These are phyloP conservation scores for Eretmocerus hayati DNA, from an alignment of 2,888 invertebrate species.

Conservation along the genomic window DNA sequence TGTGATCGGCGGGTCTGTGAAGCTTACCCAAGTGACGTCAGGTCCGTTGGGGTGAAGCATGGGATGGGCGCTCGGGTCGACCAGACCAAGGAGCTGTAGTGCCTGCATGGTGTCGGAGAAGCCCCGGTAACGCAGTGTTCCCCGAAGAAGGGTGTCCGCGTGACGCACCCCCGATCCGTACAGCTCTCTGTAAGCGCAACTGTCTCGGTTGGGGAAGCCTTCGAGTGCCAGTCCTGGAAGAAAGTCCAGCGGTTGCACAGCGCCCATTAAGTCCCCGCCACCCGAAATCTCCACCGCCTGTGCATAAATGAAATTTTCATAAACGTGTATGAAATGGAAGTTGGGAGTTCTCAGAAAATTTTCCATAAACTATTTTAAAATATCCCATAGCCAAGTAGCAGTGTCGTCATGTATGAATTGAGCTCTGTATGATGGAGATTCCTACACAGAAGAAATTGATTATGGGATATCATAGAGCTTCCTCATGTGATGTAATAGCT, in stretches of 20 bases:
- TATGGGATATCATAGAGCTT: too few relatives aligned
- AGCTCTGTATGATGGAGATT: too few relatives aligned
- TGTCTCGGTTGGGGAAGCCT: constrained; percentile 95
- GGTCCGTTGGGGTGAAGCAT: constrained; percentile 93
- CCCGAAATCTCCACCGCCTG: constrained; percentile 80
- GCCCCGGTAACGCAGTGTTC: constrained; percentile 87
- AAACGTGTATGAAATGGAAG: too few relatives aligned
- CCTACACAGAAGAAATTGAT: too few relatives aligned
- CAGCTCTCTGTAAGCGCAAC: constrained; percentile 75
- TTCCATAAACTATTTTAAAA: too few relatives aligned
- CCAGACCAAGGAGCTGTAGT: constrained; percentile 79
- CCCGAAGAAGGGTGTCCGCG: constrained; percentile 83
- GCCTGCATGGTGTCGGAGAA: constrained; percentile 84
- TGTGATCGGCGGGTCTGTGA: too few relatives aligned
- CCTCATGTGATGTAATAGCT: too few relatives aligned
- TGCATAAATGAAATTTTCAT: too few relatives aligned
- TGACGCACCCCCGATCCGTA: constrained; percentile 79
- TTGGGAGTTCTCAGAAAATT: too few relatives aligned
- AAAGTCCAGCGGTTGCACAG: constrained; percentile 74
- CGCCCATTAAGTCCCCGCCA: constrained; percentile 84
- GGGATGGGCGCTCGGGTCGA: constrained; percentile 80
- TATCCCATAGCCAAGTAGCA: too few relatives aligned
- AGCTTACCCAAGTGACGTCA: constrained; percentile 84
- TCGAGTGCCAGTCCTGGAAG: constrained; percentile 94
- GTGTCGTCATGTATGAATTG: too few relatives aligned